Conservation (phyloP, 1,140 invertebrate genomes). For the Mamestra configurata region DNA sequence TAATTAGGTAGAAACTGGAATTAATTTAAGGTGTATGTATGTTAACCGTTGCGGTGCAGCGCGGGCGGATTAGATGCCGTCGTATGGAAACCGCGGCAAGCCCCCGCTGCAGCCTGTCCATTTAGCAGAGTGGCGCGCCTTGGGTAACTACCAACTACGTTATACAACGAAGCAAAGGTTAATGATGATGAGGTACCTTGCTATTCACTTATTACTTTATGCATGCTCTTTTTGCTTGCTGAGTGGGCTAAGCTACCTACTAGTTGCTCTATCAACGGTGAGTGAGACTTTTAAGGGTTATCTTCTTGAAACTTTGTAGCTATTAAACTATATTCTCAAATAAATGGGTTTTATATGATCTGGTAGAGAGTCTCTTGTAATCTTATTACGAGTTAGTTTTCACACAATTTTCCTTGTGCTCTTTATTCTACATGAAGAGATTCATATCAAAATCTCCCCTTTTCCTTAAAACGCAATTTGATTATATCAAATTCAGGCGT, state of each 20-base stretch:
- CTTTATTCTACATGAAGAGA: not conserved
- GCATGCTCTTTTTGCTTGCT: constrained; percentile 12
- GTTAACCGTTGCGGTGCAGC: constrained; percentile 12
- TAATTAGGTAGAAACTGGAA: constrained; percentile 39
- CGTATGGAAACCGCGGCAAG: constrained; percentile 22
- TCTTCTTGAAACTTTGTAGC: not conserved
- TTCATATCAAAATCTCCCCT: not conserved
- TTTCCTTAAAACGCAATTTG: not conserved
- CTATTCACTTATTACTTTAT: constrained; percentile 40
- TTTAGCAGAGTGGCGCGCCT: constrained; percentile 29
- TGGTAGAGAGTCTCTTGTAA: too few relatives aligned
- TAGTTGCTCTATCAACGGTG: constrained; percentile 17
- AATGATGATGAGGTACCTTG: constrained; percentile 22
- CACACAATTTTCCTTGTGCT: not conserved
- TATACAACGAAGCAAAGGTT: not conserved
- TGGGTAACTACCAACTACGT: constrained; percentile 12
- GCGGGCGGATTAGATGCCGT: constrained; percentile 17
- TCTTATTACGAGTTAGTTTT: too few relatives aligned
- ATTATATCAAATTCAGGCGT: not conserved
- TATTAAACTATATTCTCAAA: not conserved
- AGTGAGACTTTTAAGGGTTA: not conserved
- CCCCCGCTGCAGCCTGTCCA: constrained; percentile 22
- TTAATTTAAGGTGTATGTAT: constrained; percentile 37
- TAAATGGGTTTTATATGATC: not conserved
- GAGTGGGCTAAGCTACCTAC: constrained; percentile 14